phyloP scores from a whole-genome alignment of 2,797 vertebrate species.

The Malurus splendens region DNA sequence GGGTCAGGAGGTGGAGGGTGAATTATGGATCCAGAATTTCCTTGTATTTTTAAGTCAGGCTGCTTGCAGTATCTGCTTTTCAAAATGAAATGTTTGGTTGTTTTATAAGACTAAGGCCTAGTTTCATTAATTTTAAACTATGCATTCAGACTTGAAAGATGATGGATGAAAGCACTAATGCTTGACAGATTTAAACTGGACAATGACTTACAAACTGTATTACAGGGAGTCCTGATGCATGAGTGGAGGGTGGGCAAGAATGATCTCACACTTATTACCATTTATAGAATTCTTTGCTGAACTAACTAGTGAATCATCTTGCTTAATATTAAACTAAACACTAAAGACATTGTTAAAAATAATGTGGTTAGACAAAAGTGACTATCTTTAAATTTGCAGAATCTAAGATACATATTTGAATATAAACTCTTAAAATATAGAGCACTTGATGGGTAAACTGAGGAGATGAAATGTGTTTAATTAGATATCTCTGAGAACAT shows the following conservation, averaged over 20 bases:
- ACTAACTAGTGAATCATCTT: background rate
- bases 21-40: constrained; percentile 75
- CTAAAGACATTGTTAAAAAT: background rate
- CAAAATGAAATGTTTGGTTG: constrained; percentile 56
- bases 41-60: constrained; percentile 75
- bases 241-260: background rate
- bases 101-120: constrained; percentile 60
- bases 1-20: constrained; percentile 74
- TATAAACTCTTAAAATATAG: background rate
- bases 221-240: background rate
- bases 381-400: background rate
- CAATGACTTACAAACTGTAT: background rate
- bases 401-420: background rate
- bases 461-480: background rate
- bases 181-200: background rate
- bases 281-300: background rate
- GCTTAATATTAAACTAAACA: background rate
- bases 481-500: background rate
- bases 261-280: background rate
- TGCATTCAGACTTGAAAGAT: background rate
- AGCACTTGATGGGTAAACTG: background rate
- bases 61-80: constrained; percentile 70
- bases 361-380: background rate
- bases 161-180: background rate
- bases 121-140: constrained; percentile 30